A percentile compares a stretch with the other conserved stretches of the same genome.
These are phyloP conservation scores for Trogon melanurus DNA, from an alignment of 2,113 vertebrate species.

Conservation along the genomic window DNA sequence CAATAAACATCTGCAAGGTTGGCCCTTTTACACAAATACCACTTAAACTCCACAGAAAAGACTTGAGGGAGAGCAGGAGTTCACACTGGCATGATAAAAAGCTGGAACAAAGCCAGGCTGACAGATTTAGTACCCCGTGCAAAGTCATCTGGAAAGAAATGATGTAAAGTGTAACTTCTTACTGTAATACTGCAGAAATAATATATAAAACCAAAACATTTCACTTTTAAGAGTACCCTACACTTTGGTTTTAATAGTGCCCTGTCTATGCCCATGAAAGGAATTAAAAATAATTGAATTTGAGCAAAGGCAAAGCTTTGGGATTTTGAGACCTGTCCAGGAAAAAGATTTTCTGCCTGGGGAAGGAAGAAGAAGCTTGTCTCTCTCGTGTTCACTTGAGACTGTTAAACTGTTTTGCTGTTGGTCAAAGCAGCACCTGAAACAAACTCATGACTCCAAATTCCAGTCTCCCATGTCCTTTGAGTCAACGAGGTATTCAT, in stretches of 20 bases:
- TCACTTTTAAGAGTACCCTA: neutral
- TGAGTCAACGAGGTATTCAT: neutral
- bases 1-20: neutral
- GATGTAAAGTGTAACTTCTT: neutral
- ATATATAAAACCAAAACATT: neutral
- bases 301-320: neutral
- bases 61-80: neutral
- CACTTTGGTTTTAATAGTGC: neutral
- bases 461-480: neutral
- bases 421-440: neutral
- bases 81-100: neutral
- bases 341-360: neutral
- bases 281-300: neutral
- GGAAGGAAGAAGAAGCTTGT: neutral
- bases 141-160: neutral
- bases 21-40: neutral
- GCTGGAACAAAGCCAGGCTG: neutral
- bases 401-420: neutral
- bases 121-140: neutral
- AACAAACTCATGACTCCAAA: neutral
- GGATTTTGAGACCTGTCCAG: neutral
- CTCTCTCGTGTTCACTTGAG: rapidly evolving
- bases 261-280: neutral
- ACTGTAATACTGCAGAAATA: neutral
- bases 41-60: neutral